Evolutionary conservation across 1,140 invertebrate genomes (phyloP), one percentile per base, ranked within the genome.

Genomic region (Drosophila fuyamai): DNA sequence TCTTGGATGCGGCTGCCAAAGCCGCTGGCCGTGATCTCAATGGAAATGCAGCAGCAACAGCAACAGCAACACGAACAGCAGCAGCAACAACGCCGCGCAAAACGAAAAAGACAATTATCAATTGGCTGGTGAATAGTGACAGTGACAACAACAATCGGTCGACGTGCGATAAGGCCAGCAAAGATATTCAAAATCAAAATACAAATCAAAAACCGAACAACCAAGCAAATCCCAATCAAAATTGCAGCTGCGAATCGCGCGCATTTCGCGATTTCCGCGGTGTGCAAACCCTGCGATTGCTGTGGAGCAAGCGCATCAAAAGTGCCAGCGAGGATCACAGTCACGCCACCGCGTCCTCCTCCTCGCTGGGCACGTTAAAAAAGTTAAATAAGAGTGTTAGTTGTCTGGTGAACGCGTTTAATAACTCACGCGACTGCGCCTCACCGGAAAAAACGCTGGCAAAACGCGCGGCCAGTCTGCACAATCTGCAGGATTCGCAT

Each of bases 251-350:
- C 16, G 79, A 85, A 47, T 75, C 84, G 61, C 80, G 81, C 7
- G 76, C 78, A 0, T 82, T 89, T 81, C 90, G 90, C 50, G 91
- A 92, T 23, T 92, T 92, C 74, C 88, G 85, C 27, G 91, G 91
- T 35, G 91, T 92, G 8, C 91, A 92, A 65, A 92, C 79, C 0
- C 46, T 92, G 32, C 82, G 88, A 7, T 41, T 92, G 58, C 56
- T 92, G 53, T 92, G 91, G 91, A 92, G 84, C 75, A 92, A 88
- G 47, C 89, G 91, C 47, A 92, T 92, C 23, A 79, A 73, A 44
- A 88, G 91, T 60, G 90, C 78, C 76, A 88, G 76, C 62, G 83
- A 86, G 63, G 74, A 84, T 57, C 72, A 59, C 8, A 40, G 35
- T 5, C 18, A 46, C 65, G 46, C 50, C 23, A 27, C 41, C 67